A percentile compares a stretch with the other conserved stretches of the same genome.
Evolutionary conservation across 2,888 invertebrate genomes (phyloP).

Genomic region (Gisinianus flammeolus): DNA sequence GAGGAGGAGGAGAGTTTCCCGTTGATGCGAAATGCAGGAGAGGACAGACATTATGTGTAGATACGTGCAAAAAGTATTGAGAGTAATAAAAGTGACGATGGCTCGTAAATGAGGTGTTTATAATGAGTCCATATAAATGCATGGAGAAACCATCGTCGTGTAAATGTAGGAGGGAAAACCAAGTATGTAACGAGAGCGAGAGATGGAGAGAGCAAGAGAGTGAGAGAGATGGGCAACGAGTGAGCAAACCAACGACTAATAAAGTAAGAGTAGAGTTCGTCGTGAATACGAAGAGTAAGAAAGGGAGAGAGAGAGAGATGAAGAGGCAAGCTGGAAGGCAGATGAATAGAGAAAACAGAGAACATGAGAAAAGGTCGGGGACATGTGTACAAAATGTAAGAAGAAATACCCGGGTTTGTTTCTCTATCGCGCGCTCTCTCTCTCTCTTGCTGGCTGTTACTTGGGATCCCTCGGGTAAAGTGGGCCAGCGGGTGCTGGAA

Average conservation of each 20-base stretch:
- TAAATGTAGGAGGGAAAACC: slow-evolving; percentile 25
- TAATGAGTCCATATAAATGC: slow-evolving; percentile 59
- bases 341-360: slow-evolving; percentile 2
- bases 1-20: not conserved
- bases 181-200: slow-evolving; percentile 18
- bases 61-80: slow-evolving; percentile 36
- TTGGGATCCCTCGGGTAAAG: slow-evolving; percentile 35
- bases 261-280: slow-evolving; percentile 34
- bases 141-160: slow-evolving; percentile 33
- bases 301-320: not conserved
- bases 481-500: slow-evolving; percentile 46
- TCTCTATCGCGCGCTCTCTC: slow-evolving; percentile 13
- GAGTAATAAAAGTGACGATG: slow-evolving; percentile 48
- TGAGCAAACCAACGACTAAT: slow-evolving; percentile 28
- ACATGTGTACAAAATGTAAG: slow-evolving; percentile 25
- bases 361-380: slow-evolving; percentile 32
- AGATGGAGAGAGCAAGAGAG: slow-evolving; percentile 18
- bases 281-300: slow-evolving; percentile 23
- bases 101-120: slow-evolving; percentile 58
- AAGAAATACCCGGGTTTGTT: slow-evolving; percentile 26
- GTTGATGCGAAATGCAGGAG: not conserved
- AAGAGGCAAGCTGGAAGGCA: not conserved
- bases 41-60: not conserved
- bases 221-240: slow-evolving; percentile 14
- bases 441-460: not conserved